These are phyloP conservation scores for Beroe forskalii DNA, from an alignment of 37 sponge, comb jelly and placozoan genomes.

Conservation along the genomic window DNA sequence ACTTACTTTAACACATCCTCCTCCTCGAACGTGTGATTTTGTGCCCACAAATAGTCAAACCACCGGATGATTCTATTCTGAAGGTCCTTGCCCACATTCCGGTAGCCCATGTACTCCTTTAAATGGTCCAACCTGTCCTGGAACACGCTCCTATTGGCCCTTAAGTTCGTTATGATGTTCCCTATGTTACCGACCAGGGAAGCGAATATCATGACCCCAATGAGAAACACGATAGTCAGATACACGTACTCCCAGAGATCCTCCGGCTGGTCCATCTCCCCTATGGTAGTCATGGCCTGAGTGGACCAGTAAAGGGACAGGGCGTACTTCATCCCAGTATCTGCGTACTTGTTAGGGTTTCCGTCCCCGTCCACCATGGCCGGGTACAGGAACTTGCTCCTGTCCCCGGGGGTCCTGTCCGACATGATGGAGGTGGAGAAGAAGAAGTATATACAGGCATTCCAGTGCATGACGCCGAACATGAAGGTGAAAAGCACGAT, in stretches of 20 bases:
- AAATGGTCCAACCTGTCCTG: constrained; percentile 79
- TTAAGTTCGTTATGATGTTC: constrained; percentile 87
- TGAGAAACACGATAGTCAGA: constrained; percentile 80
- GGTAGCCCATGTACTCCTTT: constrained; percentile 92
- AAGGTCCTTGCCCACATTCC: constrained; percentile 82
- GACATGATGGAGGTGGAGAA: constrained; percentile 55
- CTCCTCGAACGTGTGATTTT: constrained; percentile 80
- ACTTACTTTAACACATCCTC: constrained; percentile 74
- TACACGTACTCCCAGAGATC: constrained; percentile 79
- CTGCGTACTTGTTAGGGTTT: constrained; percentile 58
- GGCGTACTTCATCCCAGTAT: constrained; percentile 76
- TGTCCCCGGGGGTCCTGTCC: background rate
- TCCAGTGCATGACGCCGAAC: constrained; percentile 73
- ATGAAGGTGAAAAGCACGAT: constrained; percentile 68
- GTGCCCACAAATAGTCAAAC: constrained; percentile 95
- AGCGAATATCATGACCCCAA: constrained; percentile 93
- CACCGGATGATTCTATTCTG: constrained; percentile 86
- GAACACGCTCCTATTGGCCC: constrained; percentile 78
- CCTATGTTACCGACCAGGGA: constrained; percentile 93
- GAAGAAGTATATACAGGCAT: constrained; percentile 74
- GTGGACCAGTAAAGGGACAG: constrained; percentile 91
- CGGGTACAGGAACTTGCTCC: constrained; percentile 52
- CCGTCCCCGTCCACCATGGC: background rate
- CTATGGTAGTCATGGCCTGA: constrained; percentile 90
- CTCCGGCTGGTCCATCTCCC: constrained; percentile 83